Conservation (phyloP, 2,888 invertebrate species). For the Piscicola geometra region DNA sequence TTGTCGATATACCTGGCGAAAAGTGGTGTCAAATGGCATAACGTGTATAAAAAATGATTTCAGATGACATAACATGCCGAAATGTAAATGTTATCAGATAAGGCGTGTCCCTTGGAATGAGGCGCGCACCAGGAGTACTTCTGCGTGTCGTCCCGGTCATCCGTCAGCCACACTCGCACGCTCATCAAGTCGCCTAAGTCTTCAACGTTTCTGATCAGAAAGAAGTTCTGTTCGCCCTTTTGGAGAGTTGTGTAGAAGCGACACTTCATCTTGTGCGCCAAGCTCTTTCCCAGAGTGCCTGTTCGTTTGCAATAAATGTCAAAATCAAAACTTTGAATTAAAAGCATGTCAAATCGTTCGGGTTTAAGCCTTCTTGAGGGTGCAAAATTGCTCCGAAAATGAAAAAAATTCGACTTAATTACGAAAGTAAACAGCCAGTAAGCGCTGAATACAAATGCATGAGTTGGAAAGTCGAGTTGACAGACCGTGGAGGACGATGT, state of each 20-base stretch:
- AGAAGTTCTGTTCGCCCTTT: constrained; percentile 26
- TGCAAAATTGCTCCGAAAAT: no score
- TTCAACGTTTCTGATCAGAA: constrained; percentile 23
- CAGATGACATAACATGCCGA: no score
- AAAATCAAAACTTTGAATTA: no score
- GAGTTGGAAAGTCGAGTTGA: background rate
- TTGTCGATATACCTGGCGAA: constrained; percentile 23
- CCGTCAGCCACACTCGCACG: constrained; percentile 20
- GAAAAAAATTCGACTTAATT: background rate
- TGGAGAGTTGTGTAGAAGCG: constrained; percentile 16
- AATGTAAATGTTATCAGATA: no score
- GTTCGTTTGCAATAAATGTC: background rate
- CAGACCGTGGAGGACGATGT: constrained; percentile 21
- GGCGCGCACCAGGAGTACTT: no score
- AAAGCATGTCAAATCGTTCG: no score
- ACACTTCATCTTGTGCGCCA: constrained; percentile 22
- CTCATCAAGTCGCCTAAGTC: constrained; percentile 6
- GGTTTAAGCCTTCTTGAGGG: no score
- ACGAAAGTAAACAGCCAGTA: no score
- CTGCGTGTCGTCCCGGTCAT: background rate
- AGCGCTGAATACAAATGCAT: background rate
- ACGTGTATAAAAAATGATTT: no score
- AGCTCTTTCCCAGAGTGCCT: constrained; percentile 28
- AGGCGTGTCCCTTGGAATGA: no score
- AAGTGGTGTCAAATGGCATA: no score